Base-by-base conservation (phyloP, 1,140 invertebrate genomes). In the Ditylenchus dipsaci region DNA sequence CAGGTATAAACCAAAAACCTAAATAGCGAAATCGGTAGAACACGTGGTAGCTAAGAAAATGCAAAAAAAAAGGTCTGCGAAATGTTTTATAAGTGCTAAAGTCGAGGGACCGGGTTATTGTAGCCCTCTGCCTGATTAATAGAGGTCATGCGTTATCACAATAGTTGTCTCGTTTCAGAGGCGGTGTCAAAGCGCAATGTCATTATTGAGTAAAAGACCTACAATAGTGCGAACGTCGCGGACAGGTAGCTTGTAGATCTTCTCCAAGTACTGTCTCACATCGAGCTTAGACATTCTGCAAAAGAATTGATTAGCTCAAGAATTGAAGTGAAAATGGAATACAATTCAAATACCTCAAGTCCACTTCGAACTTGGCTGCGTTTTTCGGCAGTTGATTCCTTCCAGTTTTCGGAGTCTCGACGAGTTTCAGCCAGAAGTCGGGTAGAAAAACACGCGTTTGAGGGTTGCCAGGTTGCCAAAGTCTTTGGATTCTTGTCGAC, bases 161-260 rank as follows among this genome's bases (percentile, higher is more conserved):
- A n/a, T n/a, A n/a, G n/a, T n/a, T n/a, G n/a, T n/a, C n/a, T n/a
- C n/a, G n/a, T n/a, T n/a, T n/a, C n/a, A n/a, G n/a, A n/a, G n/a
- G n/a, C n/a, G n/a, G n/a, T n/a, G n/a, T n/a, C n/a, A n/a, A n/a
- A n/a, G n/a, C n/a, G n/a, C n/a, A n/a, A n/a, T n/a, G n/a, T n/a
- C n/a, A n/a, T n/a, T n/a, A n/a, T n/a, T 8, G 23, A 17, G 15
- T 3, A 53, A 53, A 53, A 3, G 8, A 53, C 49, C 8, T 53
- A 53, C 49, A 53, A 53, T 26, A 17, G 68, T 82, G 19, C 81
- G 69, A n/a, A 82, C 80, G 53, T 83, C 81, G 0, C 81, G 59
- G 15, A 82, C 80, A 5, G 80, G 80, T 11, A 81, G 47, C 45
- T 83, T 66, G 73, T 82, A 82, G 59, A 82, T 83, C 68, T 83